Percentiles rank a stretch among this genome's conserved stretches.
phyloP scores from a whole-genome alignment of 2,797 vertebrate species.

The Cyprinella venusta region DNA sequence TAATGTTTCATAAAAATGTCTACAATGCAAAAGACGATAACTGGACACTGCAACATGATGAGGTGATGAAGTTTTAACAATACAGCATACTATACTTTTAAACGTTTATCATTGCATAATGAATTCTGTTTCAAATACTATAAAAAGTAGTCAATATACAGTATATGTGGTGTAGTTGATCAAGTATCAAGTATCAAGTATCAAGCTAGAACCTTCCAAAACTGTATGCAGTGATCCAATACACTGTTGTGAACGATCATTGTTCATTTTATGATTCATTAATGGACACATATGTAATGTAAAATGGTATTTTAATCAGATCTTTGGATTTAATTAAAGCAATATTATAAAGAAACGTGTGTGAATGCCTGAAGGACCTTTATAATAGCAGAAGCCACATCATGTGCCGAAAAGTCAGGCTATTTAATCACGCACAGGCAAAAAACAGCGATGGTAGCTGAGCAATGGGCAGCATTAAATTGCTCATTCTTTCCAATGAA shows the following conservation, averaged over 20 bases:
- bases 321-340: neutral
- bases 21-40: neutral
- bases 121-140: neutral
- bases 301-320: neutral
- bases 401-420: neutral
- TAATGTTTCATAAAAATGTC: neutral
- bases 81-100: neutral
- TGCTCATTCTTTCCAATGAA: constrained; percentile 4
- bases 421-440: neutral
- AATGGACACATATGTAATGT: neutral
- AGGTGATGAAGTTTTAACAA: neutral
- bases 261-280: neutral
- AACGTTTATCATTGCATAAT: neutral
- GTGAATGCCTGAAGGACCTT: neutral
- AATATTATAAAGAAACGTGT: neutral
- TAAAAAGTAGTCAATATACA: neutral
- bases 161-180: neutral
- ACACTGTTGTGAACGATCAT: neutral
- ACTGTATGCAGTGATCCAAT: neutral
- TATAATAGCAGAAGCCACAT: neutral
- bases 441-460: constrained; percentile 15
- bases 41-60: neutral
- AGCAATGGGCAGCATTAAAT: constrained; percentile 12
- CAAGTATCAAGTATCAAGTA: too few species aligned
- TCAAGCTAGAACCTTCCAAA: neutral